Evolutionary conservation across 2,797 vertebrate species (phyloP), one percentile per base, ranked within the genome.

Genomic region (Coregonus ussuriensis): DNA sequence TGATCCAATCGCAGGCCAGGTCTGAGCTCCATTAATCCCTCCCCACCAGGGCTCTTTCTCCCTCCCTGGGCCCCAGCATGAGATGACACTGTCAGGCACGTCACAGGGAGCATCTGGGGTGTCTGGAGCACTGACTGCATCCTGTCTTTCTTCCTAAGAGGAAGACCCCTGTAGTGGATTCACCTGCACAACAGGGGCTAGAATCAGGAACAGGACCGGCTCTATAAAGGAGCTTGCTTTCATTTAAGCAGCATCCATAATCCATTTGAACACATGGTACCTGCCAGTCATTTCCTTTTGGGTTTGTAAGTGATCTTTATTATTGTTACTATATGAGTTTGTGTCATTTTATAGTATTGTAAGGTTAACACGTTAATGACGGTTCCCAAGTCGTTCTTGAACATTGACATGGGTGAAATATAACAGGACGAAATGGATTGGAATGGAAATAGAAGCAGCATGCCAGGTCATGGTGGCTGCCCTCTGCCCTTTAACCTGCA

Each of bases 201-300:
- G 79, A 41, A 52, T 37, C 13, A n/a, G 72, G 47, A 72, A 78
- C 68, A 37, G 33, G 73, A 1, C 47, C 11, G 15, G 29, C 54
- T 71, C 31, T 73, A 25, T 47, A 68, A 33, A 62, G 72, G 13
- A 70, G 3, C 68, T 70, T 15, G 75, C 53, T 37, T 31, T 56
- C 7, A 29, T 81, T 41, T 25, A 77, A 63, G 21, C 62, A 33
- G 74, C 70, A 77, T 77, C 85, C 73, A 70, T 77, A 54, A 79
- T 75, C 51, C 71, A 78, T 75, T 71, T 74, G 82, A 54, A 84
- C 81, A 77, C 75, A 71, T 35, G 1, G 51, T 80, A 74, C 74
- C 74, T 25, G 37, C 68, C 65, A 75, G 65, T 67, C 29, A 67
- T 67, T 35, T 15, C 65, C 7, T 16, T 67, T 31, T 11, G 15